These are phyloP conservation scores for Leptura quadrifasciata DNA, from an alignment of 2,888 invertebrate genomes.

Conservation along the genomic window DNA sequence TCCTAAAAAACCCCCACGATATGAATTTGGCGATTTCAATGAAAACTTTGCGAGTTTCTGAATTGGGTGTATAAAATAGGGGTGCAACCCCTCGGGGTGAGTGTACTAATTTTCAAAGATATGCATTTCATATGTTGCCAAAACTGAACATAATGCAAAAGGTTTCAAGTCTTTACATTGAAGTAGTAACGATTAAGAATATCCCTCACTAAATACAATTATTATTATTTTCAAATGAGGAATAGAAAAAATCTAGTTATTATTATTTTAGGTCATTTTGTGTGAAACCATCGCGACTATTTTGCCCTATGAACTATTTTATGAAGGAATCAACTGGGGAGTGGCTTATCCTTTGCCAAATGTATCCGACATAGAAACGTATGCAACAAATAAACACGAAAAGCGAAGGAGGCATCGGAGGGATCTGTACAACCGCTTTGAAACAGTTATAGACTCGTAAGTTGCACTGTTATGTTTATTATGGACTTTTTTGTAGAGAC, in stretches of 20 bases:
- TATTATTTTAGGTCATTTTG: slow-evolving; percentile 74
- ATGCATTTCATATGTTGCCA: no score
- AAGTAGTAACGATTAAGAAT: no score
- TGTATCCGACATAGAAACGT: slow-evolving; percentile 71
- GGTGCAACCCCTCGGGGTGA: no score
- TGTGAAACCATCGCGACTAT: slow-evolving; percentile 77
- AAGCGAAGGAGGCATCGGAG: slow-evolving; percentile 54
- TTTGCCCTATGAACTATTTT: slow-evolving; percentile 76
- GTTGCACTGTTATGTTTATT: slow-evolving; percentile 19
- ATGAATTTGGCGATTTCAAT: no score
- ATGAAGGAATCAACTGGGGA: slow-evolving; percentile 84
- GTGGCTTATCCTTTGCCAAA: slow-evolving; percentile 85
- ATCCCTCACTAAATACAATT: no score
- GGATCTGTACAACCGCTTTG: slow-evolving; percentile 57
- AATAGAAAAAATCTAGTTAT: not conserved
- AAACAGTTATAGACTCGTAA: slow-evolving; percentile 56
- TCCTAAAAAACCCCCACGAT: no score
- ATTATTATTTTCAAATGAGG: no score
- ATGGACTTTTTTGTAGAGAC: slow-evolving; percentile 72
- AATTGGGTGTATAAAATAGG: no score
- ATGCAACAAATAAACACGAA: slow-evolving; percentile 38
- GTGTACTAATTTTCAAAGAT: no score
- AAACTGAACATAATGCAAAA: no score
- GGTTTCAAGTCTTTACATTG: no score
- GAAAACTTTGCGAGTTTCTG: no score